A percentile compares a stretch with the other conserved stretches of the same genome.
Conservation (phyloP, 1,140 invertebrate genomes). For the Drosophila virilis region DNA sequence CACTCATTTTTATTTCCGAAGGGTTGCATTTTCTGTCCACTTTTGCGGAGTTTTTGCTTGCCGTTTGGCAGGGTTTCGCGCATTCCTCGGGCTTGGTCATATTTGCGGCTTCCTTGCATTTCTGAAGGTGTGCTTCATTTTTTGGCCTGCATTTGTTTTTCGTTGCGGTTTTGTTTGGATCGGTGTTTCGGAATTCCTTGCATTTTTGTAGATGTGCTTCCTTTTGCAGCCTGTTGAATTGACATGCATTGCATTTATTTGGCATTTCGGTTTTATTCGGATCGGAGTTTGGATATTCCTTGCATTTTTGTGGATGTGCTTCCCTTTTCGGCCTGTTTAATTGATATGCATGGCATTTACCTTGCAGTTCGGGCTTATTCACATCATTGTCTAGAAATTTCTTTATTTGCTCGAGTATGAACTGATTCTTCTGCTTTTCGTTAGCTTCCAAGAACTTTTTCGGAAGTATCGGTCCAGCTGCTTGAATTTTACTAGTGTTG, state of each 20-base stretch:
- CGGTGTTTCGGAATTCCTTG: no score
- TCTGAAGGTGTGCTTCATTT: neutral
- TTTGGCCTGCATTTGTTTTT: neutral
- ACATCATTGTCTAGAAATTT: neutral
- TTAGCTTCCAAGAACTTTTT: neutral
- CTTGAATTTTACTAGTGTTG: neutral
- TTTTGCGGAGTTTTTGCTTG: neutral
- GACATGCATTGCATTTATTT: neutral
- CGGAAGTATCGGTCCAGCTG: neutral
- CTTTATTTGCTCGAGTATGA: neutral
- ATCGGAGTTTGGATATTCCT: neutral
- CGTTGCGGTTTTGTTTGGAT: no score
- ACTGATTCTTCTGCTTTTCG: constrained; percentile 3
- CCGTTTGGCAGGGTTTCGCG: neutral
- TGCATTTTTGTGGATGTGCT: neutral
- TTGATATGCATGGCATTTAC: neutral
- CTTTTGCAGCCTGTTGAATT: neutral
- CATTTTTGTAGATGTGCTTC: neutral
- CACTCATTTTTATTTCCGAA: neutral
- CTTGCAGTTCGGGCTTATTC: neutral
- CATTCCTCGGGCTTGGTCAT: neutral
- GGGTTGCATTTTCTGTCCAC: neutral
- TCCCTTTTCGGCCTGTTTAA: neutral
- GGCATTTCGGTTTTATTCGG: neutral
- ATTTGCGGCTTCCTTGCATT: neutral